Base-by-base conservation (phyloP, 2,113 vertebrate species). In the Ctenodactylus gundi region DNA sequence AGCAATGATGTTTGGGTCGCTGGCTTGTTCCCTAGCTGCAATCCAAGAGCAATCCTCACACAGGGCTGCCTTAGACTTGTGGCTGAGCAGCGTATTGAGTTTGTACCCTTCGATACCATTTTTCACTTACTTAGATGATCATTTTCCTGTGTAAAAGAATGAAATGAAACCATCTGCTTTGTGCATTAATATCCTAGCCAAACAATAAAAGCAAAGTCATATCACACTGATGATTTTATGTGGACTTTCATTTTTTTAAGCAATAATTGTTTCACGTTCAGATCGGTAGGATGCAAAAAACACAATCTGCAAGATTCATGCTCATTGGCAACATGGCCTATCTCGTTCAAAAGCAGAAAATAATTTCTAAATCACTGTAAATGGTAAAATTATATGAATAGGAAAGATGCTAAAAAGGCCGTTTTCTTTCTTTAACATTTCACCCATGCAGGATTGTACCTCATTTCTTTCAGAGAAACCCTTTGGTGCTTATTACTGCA, bases 391-490 rank as follows among this genome's bases (percentile, higher is more conserved):
- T 76, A 84, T 93, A 68, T 34, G 77, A 84, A 91, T 77, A 94
- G 31, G 31, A 70, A 96, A 60, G 70, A 85, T 21, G 85, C 46
- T 5, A n/a, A 94, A 89, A 89, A 92, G 88, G 75, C 53, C 58
- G 76, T 83, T 91, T 57, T 73, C 51, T 80, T 84, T 55, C 90
- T 0, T 88, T 75, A 88, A 77, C 34, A 80, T 76, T 85, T 97
- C 41, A 65, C 64, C 87, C 51, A 2, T 12, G 6, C 57, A 92
- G 55, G 11, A 27, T 21, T 91, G 21, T 23, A 93, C 67, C 49
- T 44, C 89, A 70, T 85, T 96, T 96, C 94, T 97, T 96, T 92
- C 90, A 97, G 90, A 95, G 94, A 91, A 88, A 62, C 4, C 34
- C 65, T 82, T 97, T 97, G 90, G 64, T 97, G 88, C 95, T 96